Base-by-base conservation (phyloP, 1,140 invertebrate genomes). In the Drosophila bocqueti region DNA sequence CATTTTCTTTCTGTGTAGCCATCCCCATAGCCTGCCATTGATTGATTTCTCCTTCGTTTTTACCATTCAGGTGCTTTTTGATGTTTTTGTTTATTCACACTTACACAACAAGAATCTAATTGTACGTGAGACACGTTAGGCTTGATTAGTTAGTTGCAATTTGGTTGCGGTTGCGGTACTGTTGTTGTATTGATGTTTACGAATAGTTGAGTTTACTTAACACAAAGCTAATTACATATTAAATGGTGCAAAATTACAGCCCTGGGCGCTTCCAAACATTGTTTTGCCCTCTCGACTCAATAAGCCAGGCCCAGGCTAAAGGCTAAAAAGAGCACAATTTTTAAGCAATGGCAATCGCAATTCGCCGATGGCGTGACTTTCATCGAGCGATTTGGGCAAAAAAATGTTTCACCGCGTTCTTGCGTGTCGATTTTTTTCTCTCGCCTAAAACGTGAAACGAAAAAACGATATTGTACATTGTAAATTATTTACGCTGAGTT, bases 231-330 rank as follows among this genome's bases (percentile, higher is more conserved):
- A 85, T 85, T 90, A 91, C 84, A 91, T 91, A 89, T 85, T 85
- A 92, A 92, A 84, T 92, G 91, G 91, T 92, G 91, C 91, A 91
- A 86, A 89, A 92, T 92, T 92, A 92, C 91, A 84, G 91, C 91
- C 91, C 91, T 92, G 87, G 91, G 87, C 89, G 87, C 81, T 79
- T 92, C 40, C 82, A 85, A 91, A 80, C 91, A 92, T 92, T 92
- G 91, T 83, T 92, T 92, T 91, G 87, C 82, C 80, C 69, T 71
- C 79, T 91, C 81, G 79, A 76, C 82, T 92, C 86, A 86, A 89
- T 81, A 74, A 81, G 79, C 46, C 54, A 26, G 54, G 34, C 34
- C 34, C 34, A n/a, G 34, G 34, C 11, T 13, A 13, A 36, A 6
- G 11, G 21, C 54, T 26, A n/a, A 40, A 57, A 40, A 3, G 54